Percentiles rank a stretch among this genome's conserved stretches.
These are phyloP conservation scores for Euzetes globulus DNA, from an alignment of 2,888 invertebrate genomes.

Conservation along the genomic window DNA sequence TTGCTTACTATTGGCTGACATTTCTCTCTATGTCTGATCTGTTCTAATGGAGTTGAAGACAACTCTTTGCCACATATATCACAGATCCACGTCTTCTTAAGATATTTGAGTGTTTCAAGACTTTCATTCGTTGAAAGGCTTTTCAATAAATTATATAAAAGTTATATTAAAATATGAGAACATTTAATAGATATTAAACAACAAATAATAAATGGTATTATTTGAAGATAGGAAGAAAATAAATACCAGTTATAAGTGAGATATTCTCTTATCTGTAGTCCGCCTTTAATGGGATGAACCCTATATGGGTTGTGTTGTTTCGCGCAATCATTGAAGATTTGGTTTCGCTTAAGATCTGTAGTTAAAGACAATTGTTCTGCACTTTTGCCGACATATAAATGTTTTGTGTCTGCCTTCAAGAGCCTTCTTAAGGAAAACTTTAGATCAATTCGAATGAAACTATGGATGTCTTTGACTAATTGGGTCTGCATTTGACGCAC, in stretches of 20 bases:
- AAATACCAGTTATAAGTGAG: slow-evolving; percentile 60
- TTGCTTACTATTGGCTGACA: slow-evolving; percentile 46
- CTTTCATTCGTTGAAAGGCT: slow-evolving; percentile 42
- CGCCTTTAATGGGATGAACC: slow-evolving; percentile 64
- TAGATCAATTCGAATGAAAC: slow-evolving; percentile 54
- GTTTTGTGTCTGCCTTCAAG: slow-evolving; percentile 73
- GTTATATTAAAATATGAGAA: background rate
- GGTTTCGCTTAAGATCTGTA: slow-evolving; percentile 52
- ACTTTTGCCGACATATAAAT: slow-evolving; percentile 52
- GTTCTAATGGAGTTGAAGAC: slow-evolving; percentile 60
- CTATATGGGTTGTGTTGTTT: slow-evolving; percentile 51
- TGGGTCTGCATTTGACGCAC: slow-evolving; percentile 45
- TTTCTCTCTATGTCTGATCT: slow-evolving; percentile 62
- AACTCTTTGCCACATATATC: slow-evolving; percentile 59
- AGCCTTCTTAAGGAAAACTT: slow-evolving; percentile 72
- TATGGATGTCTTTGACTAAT: slow-evolving; percentile 46
- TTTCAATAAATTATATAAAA: slow-evolving; percentile 41
- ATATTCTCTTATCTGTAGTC: slow-evolving; percentile 69
- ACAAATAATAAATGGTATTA: too few relatives aligned
- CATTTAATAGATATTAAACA: slow-evolving; percentile 6
- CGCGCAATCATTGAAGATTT: slow-evolving; percentile 59
- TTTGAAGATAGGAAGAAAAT: slow-evolving; percentile 45
- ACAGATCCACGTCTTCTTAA: slow-evolving; percentile 64
- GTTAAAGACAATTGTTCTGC: background rate
- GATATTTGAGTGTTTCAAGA: slow-evolving; percentile 52